Base-by-base conservation (phyloP, 2,797 vertebrate species). In the Valencia hispanica region DNA sequence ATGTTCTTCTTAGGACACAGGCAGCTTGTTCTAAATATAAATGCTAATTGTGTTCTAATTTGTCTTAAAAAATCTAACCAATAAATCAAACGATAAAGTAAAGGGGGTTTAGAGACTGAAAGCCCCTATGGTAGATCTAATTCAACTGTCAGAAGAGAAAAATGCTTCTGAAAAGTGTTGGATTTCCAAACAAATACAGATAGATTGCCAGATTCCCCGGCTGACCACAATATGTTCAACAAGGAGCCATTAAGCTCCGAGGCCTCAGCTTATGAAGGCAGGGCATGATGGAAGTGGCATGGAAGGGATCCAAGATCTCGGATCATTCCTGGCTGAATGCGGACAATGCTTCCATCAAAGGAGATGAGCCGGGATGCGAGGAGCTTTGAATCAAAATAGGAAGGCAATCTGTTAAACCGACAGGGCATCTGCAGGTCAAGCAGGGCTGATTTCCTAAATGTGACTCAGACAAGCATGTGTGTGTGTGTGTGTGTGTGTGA, bases 11-110 rank as follows among this genome's bases (percentile, higher is more conserved):
- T 70, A 91, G 91, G 91, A 93, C 90, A 88, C 91, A 90, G 89
- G 90, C 90, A 89, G 91, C 94, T 94, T 95, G 90, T 93, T 94
- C 91, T 90, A 91, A 90, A 94, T 92, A 93, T 84, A 90, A 90
- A 95, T 93, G 93, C 93, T 95, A 95, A 95, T 95, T 94, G 91
- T 89, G 92, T 95, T 95, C 95, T 95, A 96, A 95, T 95, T 93
- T 91, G 88, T 94, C 92, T 93, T 95, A 94, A 95, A 90, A 94
- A 94, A 91, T 91, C 93, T n/a, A 94, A 94, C 82, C 89, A 90
- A 94, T 95, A 95, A 95, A 96, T 95, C 94, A 95, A 91, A 86
- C 86, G 85, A 91, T 86, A 78, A 79, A 84, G 86, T 94, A 94
- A 95, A 94, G 93, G 88, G 91, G 88, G 87, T 93, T 94, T 91